Evolutionary conservation across 2,888 invertebrate species (phyloP), one percentile per base, ranked within the genome.

Genomic region (Tethea ocularis): DNA sequence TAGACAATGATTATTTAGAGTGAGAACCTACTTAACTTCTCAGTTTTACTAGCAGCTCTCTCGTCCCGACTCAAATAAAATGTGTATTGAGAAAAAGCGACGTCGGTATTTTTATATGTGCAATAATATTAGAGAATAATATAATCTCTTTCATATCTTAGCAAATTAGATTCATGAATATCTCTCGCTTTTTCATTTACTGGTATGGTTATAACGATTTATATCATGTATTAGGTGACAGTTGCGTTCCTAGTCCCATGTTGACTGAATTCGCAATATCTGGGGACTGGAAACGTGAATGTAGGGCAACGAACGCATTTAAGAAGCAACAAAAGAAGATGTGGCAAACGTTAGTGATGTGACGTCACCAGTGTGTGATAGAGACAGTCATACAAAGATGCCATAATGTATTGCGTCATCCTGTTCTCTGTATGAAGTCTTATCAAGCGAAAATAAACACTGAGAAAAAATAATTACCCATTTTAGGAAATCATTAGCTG

Each of bases 51-150:
- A 52, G 70, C 72, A 73, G 73, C 75, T 76, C 77, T 75, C 69
- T 72, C 66, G 74, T 74, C 75, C 74, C 70, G 65, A 66, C 67
- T 64, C 62, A 61, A 61, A 66, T 57, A 55, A 54, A 69, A 63
- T 66, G 70, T 68, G 71, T 68, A 60, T 62, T 64, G 68, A 63
- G 70, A 67, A 67, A 71, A 68, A 72, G 77, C 74, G 77, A 73
- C 75, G 87, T 87, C 80, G 83, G 83, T 88, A 88, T 89, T 91
- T 91, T 90, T 88, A 75, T 91, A 91, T 88, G 90, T 91, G 91
- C 91, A 91, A 91, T 91, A 91, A 87, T n/a, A 81, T 84, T 84
- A 88, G 87, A 82, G 79, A 86, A 77, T 78, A 54, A 71, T 80
- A 75, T 69, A 84, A 79, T 81, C 83, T 82, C 83, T 80, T 86